phyloP scores from a whole-genome alignment of 1,140 invertebrate genomes.

The Phocides pigmalion region DNA sequence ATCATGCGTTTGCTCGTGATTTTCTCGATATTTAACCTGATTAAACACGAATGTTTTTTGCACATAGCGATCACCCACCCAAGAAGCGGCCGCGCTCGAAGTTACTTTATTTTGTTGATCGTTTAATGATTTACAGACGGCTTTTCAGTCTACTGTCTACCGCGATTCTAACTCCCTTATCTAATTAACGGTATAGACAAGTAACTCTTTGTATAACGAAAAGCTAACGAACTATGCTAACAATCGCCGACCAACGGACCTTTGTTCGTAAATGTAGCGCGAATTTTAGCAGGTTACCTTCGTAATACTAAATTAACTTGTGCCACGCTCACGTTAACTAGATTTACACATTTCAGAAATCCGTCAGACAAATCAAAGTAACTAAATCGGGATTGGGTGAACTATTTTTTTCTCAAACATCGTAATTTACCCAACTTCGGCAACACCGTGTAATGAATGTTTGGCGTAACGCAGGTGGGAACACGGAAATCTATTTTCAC shows the following conservation, averaged over 20 bases:
- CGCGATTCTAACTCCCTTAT: background rate
- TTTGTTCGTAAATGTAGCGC: constrained; percentile 27
- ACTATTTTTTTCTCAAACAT: constrained; percentile 42
- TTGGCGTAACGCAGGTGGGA: constrained; percentile 51
- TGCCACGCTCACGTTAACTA: background rate
- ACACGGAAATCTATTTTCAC: constrained; percentile 76
- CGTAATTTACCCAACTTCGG: constrained; percentile 43
- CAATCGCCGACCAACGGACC: constrained; percentile 8
- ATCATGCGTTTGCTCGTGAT: too few relatives aligned
- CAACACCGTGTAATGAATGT: constrained; percentile 51
- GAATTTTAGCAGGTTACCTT: constrained; percentile 28
- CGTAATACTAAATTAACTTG: constrained; percentile 22
- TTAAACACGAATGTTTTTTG: too few relatives aligned
- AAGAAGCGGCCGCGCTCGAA: too few relatives aligned
- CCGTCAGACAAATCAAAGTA: background rate
- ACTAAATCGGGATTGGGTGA: constrained; percentile 2
- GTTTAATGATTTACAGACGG: too few relatives aligned
- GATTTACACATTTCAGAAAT: background rate
- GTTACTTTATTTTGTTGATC: too few relatives aligned
- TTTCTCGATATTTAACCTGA: too few relatives aligned
- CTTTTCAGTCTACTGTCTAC: background rate
- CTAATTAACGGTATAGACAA: constrained; percentile 19
- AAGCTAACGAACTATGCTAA: constrained; percentile 23
- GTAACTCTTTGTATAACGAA: constrained; percentile 18
- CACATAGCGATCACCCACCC: too few relatives aligned